These are phyloP conservation scores for Harpagoxenus sublaevis DNA, from an alignment of 2,888 invertebrate species.

Conservation along the genomic window DNA sequence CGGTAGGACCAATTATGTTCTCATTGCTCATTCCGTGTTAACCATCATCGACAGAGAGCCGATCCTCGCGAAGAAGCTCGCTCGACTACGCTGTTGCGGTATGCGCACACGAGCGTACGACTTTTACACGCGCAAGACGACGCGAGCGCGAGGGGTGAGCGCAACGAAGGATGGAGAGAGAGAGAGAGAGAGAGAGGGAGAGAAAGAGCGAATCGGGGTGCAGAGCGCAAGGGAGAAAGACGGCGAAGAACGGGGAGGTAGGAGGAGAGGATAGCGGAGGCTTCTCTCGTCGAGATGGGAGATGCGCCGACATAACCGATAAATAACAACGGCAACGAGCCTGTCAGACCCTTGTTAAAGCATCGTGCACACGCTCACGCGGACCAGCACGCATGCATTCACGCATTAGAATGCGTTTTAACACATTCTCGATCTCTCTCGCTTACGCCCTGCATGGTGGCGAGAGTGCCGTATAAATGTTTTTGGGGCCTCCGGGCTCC, in stretches of 20 bases:
- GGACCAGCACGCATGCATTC: constrained; percentile 74
- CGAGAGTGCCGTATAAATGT: constrained; percentile 59
- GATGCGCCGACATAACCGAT: constrained; percentile 86
- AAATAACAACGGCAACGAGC: constrained; percentile 86
- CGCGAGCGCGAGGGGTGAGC: constrained; percentile 46
- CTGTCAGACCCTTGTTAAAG: constrained; percentile 86
- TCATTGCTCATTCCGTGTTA: constrained; percentile 55
- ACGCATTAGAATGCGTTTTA: constrained; percentile 78
- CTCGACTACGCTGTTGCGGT: constrained; percentile 66
- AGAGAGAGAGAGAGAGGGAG: constrained; percentile 36
- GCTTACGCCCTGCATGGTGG: constrained; percentile 11
- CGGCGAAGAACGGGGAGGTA: constrained; percentile 46
- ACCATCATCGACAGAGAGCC: constrained; percentile 21
- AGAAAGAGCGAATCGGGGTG: constrained; percentile 42
- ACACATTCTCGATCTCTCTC: constrained; percentile 65
- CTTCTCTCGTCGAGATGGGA: constrained; percentile 82
- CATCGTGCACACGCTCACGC: constrained; percentile 79
- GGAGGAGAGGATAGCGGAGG: constrained; percentile 61
- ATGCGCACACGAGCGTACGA: constrained; percentile 59
- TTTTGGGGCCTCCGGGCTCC: constrained; percentile 61
- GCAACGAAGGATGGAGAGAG: not conserved
- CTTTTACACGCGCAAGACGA: constrained; percentile 66
- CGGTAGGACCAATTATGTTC: constrained; percentile 56
- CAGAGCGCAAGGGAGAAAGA: constrained; percentile 50
- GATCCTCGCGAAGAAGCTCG: constrained; percentile 37